A percentile compares a stretch with the other conserved stretches of the same genome.
Conservation (phyloP, 2,113 vertebrate genomes). For the Macroglossus sobrinus region DNA sequence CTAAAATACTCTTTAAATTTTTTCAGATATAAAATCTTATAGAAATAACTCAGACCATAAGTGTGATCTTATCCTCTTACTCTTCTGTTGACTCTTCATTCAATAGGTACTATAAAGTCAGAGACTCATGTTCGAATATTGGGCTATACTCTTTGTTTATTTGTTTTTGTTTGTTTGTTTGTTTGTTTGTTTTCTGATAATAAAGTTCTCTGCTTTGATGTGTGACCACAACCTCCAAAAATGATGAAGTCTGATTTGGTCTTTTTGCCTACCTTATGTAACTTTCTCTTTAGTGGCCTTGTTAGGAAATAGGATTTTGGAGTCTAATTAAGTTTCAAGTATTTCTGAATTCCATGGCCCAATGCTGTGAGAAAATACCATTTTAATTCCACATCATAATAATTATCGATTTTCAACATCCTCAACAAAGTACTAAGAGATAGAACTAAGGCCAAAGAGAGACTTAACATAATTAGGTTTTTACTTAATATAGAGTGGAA, state of each 20-base stretch:
- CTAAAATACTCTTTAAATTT: not conserved
- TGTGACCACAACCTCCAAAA: not conserved
- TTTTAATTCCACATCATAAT: not conserved
- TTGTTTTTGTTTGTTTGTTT: not conserved
- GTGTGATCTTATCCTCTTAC: rapidly evolving
- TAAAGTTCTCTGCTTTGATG: not conserved
- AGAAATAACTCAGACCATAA: not conserved
- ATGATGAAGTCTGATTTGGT: not conserved
- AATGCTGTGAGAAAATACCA: not conserved
- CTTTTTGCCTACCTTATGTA: not conserved
- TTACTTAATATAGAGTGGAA: not conserved
- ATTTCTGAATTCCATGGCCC: not conserved
- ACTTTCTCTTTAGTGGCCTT: not conserved
- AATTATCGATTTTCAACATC: not conserved
- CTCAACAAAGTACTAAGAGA: not conserved
- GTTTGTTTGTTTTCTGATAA: not conserved
- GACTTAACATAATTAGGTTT: not conserved
- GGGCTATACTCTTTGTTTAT: not conserved
- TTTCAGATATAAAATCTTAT: not conserved
- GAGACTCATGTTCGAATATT: not conserved
- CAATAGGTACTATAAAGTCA: not conserved
- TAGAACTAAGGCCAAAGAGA: not conserved
- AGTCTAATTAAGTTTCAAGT: not conserved
- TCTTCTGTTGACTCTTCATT: not conserved
- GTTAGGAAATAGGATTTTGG: not conserved